A percentile compares a stretch with the other conserved stretches of the same genome.
Evolutionary conservation across 2,113 vertebrate species (phyloP).

Genomic region (Procavia capensis): DNA sequence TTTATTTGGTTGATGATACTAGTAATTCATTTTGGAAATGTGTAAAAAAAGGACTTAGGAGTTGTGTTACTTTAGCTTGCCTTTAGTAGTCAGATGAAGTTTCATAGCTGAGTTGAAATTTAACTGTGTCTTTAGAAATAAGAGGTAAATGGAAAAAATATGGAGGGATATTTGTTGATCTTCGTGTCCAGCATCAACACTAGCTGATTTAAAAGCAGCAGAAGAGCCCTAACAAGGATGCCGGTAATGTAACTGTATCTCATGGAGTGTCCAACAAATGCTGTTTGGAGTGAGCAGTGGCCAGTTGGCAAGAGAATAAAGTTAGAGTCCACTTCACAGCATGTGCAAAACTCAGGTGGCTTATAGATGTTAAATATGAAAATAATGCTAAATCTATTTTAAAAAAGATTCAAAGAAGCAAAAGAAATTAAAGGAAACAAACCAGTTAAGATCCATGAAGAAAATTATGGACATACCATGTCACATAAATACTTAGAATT

Average conservation of each 20-base stretch:
- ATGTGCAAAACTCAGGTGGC: not conserved
- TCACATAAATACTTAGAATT: not conserved
- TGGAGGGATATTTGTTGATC: not conserved
- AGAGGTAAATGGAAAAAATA: not conserved
- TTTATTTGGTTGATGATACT: not conserved
- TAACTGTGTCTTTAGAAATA: not conserved
- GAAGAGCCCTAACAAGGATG: not conserved
- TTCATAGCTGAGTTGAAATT: not conserved
- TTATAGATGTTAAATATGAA: not conserved
- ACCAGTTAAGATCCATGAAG: not conserved
- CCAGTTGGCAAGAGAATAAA: not conserved
- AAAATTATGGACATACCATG: not conserved
- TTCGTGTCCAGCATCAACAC: not conserved
- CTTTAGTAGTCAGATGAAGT: not conserved
- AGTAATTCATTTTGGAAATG: constrained; percentile 22
- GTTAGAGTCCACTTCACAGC: not conserved
- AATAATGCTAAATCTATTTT: not conserved
- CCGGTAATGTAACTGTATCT: not conserved
- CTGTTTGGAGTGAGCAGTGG: not conserved
- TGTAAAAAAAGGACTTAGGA: not conserved
- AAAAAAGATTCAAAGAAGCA: not conserved
- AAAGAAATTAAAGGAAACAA: not conserved
- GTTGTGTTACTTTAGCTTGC: not conserved
- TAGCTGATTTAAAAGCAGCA: not conserved
- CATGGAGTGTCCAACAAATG: too few relatives aligned